Conservation (phyloP, 2,113 vertebrate genomes). For the Trinectes maculatus region DNA sequence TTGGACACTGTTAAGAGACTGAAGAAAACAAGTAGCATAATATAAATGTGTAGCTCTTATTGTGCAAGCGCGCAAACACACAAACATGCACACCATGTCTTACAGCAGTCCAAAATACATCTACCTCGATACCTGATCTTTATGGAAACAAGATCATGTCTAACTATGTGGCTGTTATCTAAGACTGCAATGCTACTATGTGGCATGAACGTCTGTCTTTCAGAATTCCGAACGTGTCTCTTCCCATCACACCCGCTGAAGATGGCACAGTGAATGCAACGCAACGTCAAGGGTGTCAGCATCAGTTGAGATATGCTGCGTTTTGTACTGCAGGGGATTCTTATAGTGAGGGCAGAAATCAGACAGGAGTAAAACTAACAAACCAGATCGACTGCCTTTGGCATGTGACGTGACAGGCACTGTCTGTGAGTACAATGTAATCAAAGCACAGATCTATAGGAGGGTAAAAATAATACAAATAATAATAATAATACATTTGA, state of each 20-base stretch:
- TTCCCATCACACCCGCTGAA: constrained; percentile 38
- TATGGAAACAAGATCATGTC: no score
- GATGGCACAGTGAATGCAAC: constrained; percentile 45
- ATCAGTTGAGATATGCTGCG: constrained; percentile 27
- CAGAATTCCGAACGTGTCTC: constrained; percentile 14
- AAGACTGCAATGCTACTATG: constrained; percentile 24
- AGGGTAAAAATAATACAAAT: not conserved
- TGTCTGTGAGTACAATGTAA: constrained; percentile 18
- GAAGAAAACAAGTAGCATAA: not conserved
- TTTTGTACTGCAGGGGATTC: constrained; percentile 45
- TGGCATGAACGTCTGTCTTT: constrained; percentile 49
- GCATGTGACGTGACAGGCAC: constrained; percentile 5
- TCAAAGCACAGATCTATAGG: not conserved
- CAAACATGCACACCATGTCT: not conserved
- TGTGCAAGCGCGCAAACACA: constrained; percentile 10
- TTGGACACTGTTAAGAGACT: constrained; percentile 15
- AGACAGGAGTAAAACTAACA: constrained; percentile 33
- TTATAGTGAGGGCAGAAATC: constrained; percentile 27
- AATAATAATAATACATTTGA: constrained; percentile 1
- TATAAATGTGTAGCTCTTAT: constrained; percentile 6
- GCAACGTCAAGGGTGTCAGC: constrained; percentile 68
- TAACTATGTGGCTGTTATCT: no score
- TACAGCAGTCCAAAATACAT: no score
- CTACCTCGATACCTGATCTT: no score
- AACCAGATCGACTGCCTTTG: constrained; percentile 13